These are phyloP conservation scores for Tenebrosternarchus preto DNA, from an alignment of 2,113 vertebrate species.

Conservation along the genomic window DNA sequence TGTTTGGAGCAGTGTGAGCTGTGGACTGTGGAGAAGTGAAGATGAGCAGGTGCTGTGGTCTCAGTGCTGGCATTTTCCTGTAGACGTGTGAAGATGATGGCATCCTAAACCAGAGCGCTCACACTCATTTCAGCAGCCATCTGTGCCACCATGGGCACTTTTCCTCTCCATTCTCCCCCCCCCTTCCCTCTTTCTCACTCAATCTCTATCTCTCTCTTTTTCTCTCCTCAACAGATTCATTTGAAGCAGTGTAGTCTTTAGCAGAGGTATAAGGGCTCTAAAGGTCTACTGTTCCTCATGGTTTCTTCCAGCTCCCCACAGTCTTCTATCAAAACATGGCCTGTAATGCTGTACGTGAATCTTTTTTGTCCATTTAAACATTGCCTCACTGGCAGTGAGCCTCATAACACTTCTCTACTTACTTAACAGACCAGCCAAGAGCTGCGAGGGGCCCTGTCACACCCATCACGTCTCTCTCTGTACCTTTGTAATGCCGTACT, in stretches of 20 bases:
- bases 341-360: constrained; percentile 63
- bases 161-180: constrained; percentile 38
- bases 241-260: constrained; percentile 53
- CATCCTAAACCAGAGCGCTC: constrained; percentile 47
- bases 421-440: constrained; percentile 15
- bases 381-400: constrained; percentile 59
- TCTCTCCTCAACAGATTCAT: constrained; percentile 60
- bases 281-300: background rate
- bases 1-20: background rate
- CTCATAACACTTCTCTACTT: constrained; percentile 60
- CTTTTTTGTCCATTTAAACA: constrained; percentile 68
- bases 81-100: constrained; percentile 41
- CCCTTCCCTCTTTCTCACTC: constrained; percentile 34
- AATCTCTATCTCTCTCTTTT: constrained; percentile 37
- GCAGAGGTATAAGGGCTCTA: background rate
- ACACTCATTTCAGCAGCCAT: constrained; percentile 47
- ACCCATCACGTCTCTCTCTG: background rate
- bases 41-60: constrained; percentile 33
- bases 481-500: background rate
- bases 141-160: constrained; percentile 38
- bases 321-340: constrained; percentile 58
- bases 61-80: constrained; percentile 30
- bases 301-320: constrained; percentile 57
- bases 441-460: background rate
- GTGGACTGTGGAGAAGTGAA: background rate